A percentile compares a stretch with the other conserved stretches of the same genome.
These are phyloP conservation scores for Acanthosepion pharaonis DNA, from an alignment of 2,888 invertebrate genomes.

Conservation along the genomic window DNA sequence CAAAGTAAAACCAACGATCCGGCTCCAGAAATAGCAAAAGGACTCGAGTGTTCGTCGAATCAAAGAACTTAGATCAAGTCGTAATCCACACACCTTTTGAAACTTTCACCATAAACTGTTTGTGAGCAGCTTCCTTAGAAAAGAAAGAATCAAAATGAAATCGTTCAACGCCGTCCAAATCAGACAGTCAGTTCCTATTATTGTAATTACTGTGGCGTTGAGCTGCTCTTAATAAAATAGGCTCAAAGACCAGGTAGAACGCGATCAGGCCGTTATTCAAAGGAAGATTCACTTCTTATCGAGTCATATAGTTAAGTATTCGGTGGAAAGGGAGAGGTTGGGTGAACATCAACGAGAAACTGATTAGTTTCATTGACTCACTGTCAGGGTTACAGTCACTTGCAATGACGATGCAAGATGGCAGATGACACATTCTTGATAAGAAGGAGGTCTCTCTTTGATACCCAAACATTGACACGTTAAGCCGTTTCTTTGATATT, in stretches of 20 bases:
- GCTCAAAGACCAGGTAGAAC: neutral
- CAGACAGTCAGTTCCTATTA: neutral
- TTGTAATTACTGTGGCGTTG: neutral
- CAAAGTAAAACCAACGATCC: too few relatives aligned
- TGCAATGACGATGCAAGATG: too few relatives aligned
- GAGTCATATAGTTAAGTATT: neutral
- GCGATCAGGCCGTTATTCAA: neutral
- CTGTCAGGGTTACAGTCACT: too few relatives aligned
- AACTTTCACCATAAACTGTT: neutral
- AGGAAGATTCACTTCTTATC: neutral
- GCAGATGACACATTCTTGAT: too few relatives aligned
- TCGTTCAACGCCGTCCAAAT: neutral
- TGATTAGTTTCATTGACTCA: too few relatives aligned
- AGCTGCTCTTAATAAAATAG: neutral
- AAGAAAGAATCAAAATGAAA: neutral
- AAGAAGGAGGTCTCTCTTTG: too few relatives aligned
- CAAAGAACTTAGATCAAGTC: neutral
- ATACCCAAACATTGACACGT: too few relatives aligned
- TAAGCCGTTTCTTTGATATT: too few relatives aligned
- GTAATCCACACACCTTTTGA: neutral
- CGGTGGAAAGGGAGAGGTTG: too few relatives aligned
- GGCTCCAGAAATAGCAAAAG: too few relatives aligned
- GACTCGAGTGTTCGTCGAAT: neutral
- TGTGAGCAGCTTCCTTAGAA: neutral
- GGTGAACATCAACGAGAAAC: too few relatives aligned